A percentile compares a stretch with the other conserved stretches of the same genome.
phyloP scores from a whole-genome alignment of 2,797 vertebrate genomes.

The Ispidina lecontei region DNA sequence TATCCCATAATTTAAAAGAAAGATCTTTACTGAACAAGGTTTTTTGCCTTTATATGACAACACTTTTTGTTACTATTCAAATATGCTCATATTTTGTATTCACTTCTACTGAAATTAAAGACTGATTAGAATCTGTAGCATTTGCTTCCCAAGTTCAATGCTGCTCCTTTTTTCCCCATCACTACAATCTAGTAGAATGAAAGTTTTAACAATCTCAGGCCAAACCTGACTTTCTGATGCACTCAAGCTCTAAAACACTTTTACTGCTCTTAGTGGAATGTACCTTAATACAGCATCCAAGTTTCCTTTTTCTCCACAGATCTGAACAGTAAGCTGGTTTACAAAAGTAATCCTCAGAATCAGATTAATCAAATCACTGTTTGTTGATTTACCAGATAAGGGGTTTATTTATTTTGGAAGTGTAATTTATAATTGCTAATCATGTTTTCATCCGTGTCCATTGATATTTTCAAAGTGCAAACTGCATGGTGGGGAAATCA shows the following conservation, averaged over 20 bases:
- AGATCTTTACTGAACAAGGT: not conserved
- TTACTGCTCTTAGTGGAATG: not conserved
- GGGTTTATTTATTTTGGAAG: not conserved
- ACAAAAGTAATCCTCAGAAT: slow-evolving; percentile 35
- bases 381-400: not conserved
- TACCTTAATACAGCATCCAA: not conserved
- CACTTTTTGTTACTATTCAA: not conserved
- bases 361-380: not conserved
- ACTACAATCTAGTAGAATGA: not conserved
- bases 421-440: not conserved
- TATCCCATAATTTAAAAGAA: not conserved
- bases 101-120: not conserved
- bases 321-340: not conserved
- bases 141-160: slow-evolving; percentile 1
- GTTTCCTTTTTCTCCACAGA: not conserved
- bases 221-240: not conserved
- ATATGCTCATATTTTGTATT: not conserved
- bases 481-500: not conserved
- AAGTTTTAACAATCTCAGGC: not conserved
- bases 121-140: not conserved
- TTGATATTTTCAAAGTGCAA: not conserved
- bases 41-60: not conserved
- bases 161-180: not conserved
- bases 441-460: not conserved
- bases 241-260: not conserved